Percentiles rank a stretch among this genome's conserved stretches.
These are phyloP conservation scores for Tricholaema leucomelas DNA, from an alignment of 2,113 vertebrate genomes.

Conservation along the genomic window DNA sequence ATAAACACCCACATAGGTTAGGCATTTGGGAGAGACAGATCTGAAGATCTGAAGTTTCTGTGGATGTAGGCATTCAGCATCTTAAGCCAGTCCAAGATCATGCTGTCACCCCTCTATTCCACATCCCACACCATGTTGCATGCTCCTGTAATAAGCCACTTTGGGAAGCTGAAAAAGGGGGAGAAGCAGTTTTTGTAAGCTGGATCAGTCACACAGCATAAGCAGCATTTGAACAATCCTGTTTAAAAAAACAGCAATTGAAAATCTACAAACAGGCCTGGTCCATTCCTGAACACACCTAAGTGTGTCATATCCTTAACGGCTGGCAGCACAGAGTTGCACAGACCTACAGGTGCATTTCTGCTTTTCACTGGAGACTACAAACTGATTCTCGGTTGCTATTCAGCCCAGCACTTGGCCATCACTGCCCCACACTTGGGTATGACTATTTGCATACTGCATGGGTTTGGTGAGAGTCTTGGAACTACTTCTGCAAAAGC, in stretches of 20 bases:
- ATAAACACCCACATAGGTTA: accelerated
- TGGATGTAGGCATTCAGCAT: not conserved
- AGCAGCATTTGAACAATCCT: not conserved
- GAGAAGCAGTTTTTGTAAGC: not conserved
- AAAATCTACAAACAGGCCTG: not conserved
- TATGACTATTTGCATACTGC: not conserved
- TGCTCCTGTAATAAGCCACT: not conserved
- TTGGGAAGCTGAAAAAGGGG: not conserved
- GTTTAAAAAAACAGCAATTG: not conserved
- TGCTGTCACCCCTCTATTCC: not conserved
- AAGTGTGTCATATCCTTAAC: not conserved
- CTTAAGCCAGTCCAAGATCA: not conserved
- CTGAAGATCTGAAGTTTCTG: not conserved
- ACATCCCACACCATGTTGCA: not conserved
- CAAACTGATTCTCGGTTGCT: not conserved
- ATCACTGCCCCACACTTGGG: not conserved
- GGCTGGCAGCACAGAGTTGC: not conserved
- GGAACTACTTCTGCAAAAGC: not conserved
- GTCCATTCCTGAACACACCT: not conserved
- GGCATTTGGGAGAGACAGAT: not conserved
- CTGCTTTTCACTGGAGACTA: not conserved
- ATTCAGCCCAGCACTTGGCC: accelerated
- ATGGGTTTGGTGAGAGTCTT: not conserved
- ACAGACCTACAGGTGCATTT: not conserved
- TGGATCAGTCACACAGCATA: not conserved